phyloP scores from a whole-genome alignment of 2,113 vertebrate genomes.

The Varanus salvator region DNA sequence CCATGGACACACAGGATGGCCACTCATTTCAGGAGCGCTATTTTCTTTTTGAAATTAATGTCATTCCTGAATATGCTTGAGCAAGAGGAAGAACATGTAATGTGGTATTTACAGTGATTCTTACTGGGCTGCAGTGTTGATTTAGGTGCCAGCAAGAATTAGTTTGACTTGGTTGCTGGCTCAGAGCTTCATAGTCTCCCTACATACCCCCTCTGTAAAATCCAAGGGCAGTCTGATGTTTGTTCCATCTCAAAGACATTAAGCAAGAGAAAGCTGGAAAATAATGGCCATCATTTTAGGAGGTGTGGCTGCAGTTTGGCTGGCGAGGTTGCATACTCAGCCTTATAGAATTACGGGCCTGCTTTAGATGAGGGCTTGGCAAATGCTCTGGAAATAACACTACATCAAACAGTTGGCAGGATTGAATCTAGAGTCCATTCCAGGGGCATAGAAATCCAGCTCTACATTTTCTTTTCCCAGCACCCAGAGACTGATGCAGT shows the following conservation, averaged over 20 bases:
- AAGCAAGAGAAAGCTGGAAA: conserved; percentile 39
- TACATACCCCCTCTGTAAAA: neutral
- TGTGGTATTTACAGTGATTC: fast-evolving
- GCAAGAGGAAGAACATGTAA: fast-evolving
- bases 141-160: neutral
- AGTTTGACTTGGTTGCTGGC: neutral
- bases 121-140: neutral
- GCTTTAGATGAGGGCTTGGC: conserved; percentile 67
- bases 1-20: neutral
- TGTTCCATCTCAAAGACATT: neutral
- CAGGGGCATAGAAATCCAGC: conserved; percentile 64
- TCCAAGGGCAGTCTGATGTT: fast-evolving
- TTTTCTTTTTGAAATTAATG: neutral
- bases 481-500: conserved; percentile 36
- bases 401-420: conserved; percentile 77
- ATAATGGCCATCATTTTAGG: conserved; percentile 32
- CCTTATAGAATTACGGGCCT: conserved; percentile 57
- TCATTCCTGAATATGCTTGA: neutral
- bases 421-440: conserved; percentile 44
- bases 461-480: conserved; percentile 47
- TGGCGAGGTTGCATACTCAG: conserved; percentile 43
- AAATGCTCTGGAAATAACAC: conserved; percentile 73
- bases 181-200: neutral
- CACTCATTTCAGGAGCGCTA: neutral
- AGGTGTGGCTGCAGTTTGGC: conserved; percentile 22